Percentiles rank a stretch among this genome's conserved stretches.
phyloP scores from a whole-genome alignment of 2,888 invertebrate genomes.

The Agonopterix arenella region DNA sequence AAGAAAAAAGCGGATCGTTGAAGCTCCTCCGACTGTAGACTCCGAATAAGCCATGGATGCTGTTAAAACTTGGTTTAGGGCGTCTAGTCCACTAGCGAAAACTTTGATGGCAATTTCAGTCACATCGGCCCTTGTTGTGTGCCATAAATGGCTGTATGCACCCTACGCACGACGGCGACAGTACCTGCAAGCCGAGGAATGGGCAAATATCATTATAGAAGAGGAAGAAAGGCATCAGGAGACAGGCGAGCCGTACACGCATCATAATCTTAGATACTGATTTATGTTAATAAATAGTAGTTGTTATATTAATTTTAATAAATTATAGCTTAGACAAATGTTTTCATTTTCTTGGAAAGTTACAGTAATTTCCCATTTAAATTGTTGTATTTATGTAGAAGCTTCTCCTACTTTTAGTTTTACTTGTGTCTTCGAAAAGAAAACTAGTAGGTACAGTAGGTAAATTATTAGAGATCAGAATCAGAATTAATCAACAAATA shows the following conservation, averaged over 20 bases:
- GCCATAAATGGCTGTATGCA: constrained; percentile 35
- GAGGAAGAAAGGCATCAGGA: constrained; percentile 39
- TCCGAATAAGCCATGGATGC: constrained; percentile 34
- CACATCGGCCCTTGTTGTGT: constrained; percentile 37
- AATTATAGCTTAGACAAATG: not conserved
- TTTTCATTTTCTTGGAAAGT: too few species aligned
- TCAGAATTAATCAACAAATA: too few species aligned
- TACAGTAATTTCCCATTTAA: too few species aligned
- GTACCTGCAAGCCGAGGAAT: constrained; percentile 46
- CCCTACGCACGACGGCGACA: constrained; percentile 39
- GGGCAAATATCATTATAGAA: constrained; percentile 54
- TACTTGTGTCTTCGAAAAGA: too few species aligned
- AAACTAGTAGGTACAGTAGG: too few species aligned
- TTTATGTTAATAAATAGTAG: not conserved
- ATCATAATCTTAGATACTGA: constrained; percentile 6
- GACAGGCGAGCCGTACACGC: constrained; percentile 1
- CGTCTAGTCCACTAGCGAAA: constrained; percentile 47
- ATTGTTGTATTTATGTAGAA: too few species aligned
- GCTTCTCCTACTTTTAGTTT: too few species aligned
- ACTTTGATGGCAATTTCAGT: constrained; percentile 54
- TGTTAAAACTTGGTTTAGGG: constrained; percentile 31
- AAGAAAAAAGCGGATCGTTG: constrained; percentile 14
- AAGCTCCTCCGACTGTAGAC: constrained; percentile 8
- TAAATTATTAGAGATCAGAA: too few species aligned
- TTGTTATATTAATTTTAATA: constrained; percentile 1